Evolutionary conservation across 2,113 vertebrate genomes (phyloP).

Genomic region (Stegostoma tigrinum): DNA sequence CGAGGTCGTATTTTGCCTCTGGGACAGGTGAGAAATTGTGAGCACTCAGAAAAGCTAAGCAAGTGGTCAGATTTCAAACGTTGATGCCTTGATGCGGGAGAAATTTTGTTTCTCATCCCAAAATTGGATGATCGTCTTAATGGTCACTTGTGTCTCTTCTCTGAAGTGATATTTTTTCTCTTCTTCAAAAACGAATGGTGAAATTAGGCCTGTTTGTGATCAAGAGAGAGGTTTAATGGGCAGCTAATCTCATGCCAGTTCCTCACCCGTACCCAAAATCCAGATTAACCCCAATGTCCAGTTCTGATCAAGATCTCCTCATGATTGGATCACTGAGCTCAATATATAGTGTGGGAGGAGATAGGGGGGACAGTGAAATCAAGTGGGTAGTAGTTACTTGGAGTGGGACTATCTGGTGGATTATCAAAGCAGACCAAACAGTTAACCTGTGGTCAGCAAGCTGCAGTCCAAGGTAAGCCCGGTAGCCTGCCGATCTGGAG

Average conservation of each 20-base stretch:
- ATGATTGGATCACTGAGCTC: not conserved
- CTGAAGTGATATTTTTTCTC: not conserved
- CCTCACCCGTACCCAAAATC: not conserved
- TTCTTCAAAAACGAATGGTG: not conserved
- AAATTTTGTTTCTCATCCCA: not conserved
- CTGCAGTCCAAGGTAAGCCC: not conserved
- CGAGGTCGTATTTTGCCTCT: constrained; percentile 77
- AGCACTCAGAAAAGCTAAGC: not conserved
- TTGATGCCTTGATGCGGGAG: not conserved
- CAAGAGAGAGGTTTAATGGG: not conserved
- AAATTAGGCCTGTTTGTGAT: not conserved
- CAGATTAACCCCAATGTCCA: not conserved
- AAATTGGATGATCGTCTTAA: not conserved
- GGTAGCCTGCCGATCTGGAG: not conserved
- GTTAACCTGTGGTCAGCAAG: not conserved
- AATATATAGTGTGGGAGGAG: not conserved
- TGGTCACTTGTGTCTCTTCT: not conserved
- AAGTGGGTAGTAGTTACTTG: not conserved
- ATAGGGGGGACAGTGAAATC: not conserved
- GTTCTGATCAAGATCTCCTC: not conserved
- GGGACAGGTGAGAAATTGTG: constrained; percentile 63
- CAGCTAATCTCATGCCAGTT: not conserved
- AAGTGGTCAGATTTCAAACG: not conserved
- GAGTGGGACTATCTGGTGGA: not conserved
- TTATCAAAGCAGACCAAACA: not conserved